Evolutionary conservation across 2,888 invertebrate species (phyloP).

Genomic region (Muschampia plurimacula): DNA sequence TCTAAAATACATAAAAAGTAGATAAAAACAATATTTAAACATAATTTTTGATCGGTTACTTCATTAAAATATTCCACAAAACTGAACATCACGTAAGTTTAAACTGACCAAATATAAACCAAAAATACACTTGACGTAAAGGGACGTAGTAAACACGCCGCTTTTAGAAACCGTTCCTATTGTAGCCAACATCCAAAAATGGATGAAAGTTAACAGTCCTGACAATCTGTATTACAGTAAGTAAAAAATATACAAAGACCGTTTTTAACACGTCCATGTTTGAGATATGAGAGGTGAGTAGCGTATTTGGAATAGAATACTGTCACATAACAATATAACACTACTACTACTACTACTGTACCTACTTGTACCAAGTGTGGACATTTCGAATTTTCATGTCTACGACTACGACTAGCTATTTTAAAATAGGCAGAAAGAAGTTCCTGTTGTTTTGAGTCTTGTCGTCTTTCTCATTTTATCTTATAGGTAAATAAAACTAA

Average conservation of each 20-base stretch:
- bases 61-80: not conserved
- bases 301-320: not conserved
- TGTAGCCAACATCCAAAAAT: constrained; percentile 19
- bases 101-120: not conserved
- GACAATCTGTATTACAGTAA: constrained; percentile 21
- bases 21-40: too few relatives aligned
- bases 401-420: too few relatives aligned
- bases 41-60: not conserved
- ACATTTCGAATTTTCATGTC: too few relatives aligned
- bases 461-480: too few relatives aligned
- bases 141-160: constrained; percentile 23
- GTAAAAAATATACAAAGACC: constrained; percentile 11
- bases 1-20: too few relatives aligned
- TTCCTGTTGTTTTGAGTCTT: too few relatives aligned
- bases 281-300: not conserved
- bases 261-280: constrained; percentile 23
- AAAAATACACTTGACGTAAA: constrained; percentile 20
- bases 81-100: not conserved
- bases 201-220: constrained; percentile 5
- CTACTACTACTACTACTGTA: too few relatives aligned
- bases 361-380: too few relatives aligned
- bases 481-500: too few relatives aligned
- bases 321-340: not conserved
- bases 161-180: constrained; percentile 32
- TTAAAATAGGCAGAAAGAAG: too few relatives aligned